phyloP scores from a whole-genome alignment of 2,113 vertebrate species.

The Aythya baeri region DNA sequence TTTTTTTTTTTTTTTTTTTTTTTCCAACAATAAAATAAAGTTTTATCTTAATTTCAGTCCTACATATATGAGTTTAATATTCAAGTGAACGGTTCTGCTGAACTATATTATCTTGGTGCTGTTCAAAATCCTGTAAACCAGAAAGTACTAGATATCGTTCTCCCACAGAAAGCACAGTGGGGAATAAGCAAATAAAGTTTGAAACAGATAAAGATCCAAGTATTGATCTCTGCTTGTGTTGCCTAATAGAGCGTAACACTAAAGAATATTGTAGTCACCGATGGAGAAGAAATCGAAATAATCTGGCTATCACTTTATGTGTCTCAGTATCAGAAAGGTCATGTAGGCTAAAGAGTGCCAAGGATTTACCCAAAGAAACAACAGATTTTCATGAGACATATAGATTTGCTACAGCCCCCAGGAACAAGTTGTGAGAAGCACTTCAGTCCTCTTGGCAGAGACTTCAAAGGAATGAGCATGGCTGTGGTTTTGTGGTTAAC shows the following conservation, averaged over 20 bases:
- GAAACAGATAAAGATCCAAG: conserved; percentile 68
- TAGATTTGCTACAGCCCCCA: background rate
- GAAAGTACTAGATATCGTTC: background rate
- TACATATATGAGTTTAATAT: background rate
- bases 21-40: background rate
- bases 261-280: conserved; percentile 68
- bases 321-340: conserved; percentile 57
- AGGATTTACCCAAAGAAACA: conserved; percentile 39
- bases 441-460: background rate
- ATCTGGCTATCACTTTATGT: conserved; percentile 55
- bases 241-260: conserved; percentile 64
- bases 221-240: conserved; percentile 76
- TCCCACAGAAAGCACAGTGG: conserved; percentile 21
- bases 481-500: background rate
- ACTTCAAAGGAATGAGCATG: background rate
- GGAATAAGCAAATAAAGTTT: conserved; percentile 65
- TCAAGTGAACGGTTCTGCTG: background rate
- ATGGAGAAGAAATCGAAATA: conserved; percentile 61
- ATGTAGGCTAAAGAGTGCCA: conserved; percentile 37
- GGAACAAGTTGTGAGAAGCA: background rate
- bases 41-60: conserved; percentile 30
- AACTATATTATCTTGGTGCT: background rate
- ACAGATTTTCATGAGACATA: background rate
- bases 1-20: background rate
- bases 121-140: background rate